phyloP scores from a whole-genome alignment of 2,797 vertebrate genomes.

The Cygnus olor region DNA sequence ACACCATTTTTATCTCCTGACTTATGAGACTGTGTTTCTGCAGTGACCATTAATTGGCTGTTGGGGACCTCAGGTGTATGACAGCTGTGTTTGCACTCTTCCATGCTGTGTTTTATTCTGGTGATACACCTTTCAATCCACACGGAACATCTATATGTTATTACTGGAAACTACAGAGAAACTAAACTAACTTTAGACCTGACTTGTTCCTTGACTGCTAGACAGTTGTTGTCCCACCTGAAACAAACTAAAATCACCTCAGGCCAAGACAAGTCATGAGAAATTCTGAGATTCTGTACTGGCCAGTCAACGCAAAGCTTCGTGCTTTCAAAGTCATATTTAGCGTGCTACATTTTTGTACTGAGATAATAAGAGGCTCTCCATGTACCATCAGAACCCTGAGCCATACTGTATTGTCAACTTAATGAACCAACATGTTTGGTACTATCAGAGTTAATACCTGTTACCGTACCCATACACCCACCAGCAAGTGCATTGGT shows the following conservation, averaged over 20 bases:
- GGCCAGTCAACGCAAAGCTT: background rate
- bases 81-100: background rate
- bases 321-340: background rate
- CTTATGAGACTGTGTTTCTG: background rate
- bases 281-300: background rate
- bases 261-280: background rate
- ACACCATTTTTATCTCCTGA: background rate
- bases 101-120: background rate
- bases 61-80: background rate
- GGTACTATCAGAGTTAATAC: background rate
- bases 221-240: background rate
- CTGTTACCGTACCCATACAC: background rate
- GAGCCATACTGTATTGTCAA: background rate
- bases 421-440: background rate
- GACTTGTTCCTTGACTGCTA: background rate
- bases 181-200: background rate
- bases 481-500: rapidly evolving
- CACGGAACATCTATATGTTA: background rate
- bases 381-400: background rate
- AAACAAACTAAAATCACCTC: background rate
- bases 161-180: background rate
- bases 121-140: background rate
- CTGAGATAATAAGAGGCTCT: background rate
- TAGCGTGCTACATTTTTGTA: background rate
- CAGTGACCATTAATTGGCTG: background rate